Conservation (phyloP, 2,888 invertebrate species). For the Drosophila limbata region DNA sequence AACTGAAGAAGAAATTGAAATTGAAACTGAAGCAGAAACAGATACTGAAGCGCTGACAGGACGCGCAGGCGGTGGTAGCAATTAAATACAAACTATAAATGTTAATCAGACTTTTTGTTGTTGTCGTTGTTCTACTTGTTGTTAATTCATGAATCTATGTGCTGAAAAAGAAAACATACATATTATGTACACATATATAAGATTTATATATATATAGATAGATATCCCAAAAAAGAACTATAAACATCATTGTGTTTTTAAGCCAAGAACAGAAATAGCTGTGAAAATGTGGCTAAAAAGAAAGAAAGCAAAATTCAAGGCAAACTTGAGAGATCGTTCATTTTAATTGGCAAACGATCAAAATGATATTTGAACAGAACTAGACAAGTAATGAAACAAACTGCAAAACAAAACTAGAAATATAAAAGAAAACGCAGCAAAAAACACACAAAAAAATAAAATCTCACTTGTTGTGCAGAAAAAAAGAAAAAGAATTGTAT, state of each 20-base stretch:
- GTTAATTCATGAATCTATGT: slow-evolving; percentile 41
- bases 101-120: slow-evolving; percentile 3
- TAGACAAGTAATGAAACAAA: not conserved
- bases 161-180: slow-evolving; percentile 41
- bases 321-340: slow-evolving; percentile 9
- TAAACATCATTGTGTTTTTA: slow-evolving; percentile 3
- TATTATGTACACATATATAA: slow-evolving; percentile 26
- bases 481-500: not conserved
- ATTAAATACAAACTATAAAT: slow-evolving; percentile 3
- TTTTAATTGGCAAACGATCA: slow-evolving; percentile 1
- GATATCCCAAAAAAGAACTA: slow-evolving; percentile 16
- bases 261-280: slow-evolving; percentile 2
- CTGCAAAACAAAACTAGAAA: not conserved
- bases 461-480: slow-evolving; percentile 3
- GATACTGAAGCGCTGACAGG: not conserved
- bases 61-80: slow-evolving; percentile 35
- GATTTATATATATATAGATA: slow-evolving; percentile 8
- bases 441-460: not conserved
- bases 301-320: not conserved
- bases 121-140: slow-evolving; percentile 41
- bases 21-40: not conserved
- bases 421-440: not conserved
- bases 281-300: not conserved
- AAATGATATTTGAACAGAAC: slow-evolving; percentile 6
- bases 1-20: too few species aligned